Conservation (phyloP, 92 coral and sea anemone genomes). For the Palythoa grandis region DNA sequence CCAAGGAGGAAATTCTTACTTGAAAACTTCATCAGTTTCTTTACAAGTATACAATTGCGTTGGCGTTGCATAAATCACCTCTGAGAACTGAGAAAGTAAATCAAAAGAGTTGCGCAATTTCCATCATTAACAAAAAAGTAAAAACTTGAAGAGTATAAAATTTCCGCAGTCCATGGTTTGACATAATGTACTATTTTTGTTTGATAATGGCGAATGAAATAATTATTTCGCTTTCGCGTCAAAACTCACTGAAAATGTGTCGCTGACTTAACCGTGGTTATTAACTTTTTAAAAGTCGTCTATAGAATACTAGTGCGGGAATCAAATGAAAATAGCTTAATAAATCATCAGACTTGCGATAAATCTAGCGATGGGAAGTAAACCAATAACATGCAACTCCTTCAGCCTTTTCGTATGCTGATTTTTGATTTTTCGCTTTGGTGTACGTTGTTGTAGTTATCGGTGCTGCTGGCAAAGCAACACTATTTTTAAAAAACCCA, state of each 20-base stretch:
- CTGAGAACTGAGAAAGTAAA: not conserved
- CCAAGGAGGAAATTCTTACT: not conserved
- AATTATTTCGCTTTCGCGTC: not conserved
- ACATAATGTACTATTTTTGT: too few species aligned
- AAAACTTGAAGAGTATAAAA: not conserved
- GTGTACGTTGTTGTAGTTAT: not conserved
- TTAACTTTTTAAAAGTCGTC: too few species aligned
- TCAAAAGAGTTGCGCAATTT: not conserved
- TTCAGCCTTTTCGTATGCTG: not conserved
- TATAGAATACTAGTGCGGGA: too few species aligned
- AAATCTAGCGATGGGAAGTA: not conserved
- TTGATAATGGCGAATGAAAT: not conserved
- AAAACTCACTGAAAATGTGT: not conserved
- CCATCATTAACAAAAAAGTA: not conserved
- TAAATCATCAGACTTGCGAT: too few species aligned
- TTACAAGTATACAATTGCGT: not conserved
- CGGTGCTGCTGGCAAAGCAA: not conserved
- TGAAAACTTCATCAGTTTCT: not conserved
- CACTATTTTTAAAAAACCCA: too few species aligned
- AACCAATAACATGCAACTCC: too few species aligned
- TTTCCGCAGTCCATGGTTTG: not conserved
- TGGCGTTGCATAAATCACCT: conserved; percentile 18
- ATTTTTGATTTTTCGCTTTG: not conserved
- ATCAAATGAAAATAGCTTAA: too few species aligned
- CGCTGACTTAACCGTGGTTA: too few species aligned